Conservation (phyloP, 92 coral and sea anemone genomes). For the Porites rus region DNA sequence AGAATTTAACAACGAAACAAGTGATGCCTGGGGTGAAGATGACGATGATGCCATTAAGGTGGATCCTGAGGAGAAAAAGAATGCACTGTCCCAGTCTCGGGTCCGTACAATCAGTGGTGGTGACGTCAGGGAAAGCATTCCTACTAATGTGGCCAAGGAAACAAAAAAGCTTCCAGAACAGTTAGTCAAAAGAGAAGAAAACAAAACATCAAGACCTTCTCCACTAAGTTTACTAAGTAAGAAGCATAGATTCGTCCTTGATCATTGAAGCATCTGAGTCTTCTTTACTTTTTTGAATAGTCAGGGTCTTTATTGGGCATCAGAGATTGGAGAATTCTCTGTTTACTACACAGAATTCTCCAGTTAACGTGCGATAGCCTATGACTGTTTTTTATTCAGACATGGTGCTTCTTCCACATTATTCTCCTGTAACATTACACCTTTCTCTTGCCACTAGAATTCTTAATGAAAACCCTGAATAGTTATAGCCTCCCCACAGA, state of each 20-base stretch:
- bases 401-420: too few relatives aligned
- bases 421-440: too few relatives aligned
- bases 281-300: too few relatives aligned
- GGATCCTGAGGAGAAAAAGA: slow-evolving; percentile 51
- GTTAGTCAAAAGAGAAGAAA: slow-evolving; percentile 62
- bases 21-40: slow-evolving; percentile 97
- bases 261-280: too few relatives aligned
- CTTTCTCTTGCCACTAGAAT: too few relatives aligned
- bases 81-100: slow-evolving; percentile 45
- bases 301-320: too few relatives aligned
- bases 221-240: slow-evolving; percentile 85
- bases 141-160: slow-evolving; percentile 58
- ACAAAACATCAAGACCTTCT: slow-evolving; percentile 80
- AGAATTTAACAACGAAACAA: slow-evolving; percentile 92
- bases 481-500: too few relatives aligned
- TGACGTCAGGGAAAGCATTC: slow-evolving; percentile 88
- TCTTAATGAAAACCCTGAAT: too few relatives aligned
- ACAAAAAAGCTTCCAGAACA: slow-evolving; percentile 48
- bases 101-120: slow-evolving; percentile 90
- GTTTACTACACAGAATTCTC: too few relatives aligned
- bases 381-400: too few relatives aligned
- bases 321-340: too few relatives aligned
- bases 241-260: not conserved
- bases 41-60: slow-evolving; percentile 87
- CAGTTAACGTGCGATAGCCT: too few relatives aligned